These are phyloP conservation scores for Carcharodon carcharias DNA, from an alignment of 2,797 vertebrate species.

Conservation along the genomic window DNA sequence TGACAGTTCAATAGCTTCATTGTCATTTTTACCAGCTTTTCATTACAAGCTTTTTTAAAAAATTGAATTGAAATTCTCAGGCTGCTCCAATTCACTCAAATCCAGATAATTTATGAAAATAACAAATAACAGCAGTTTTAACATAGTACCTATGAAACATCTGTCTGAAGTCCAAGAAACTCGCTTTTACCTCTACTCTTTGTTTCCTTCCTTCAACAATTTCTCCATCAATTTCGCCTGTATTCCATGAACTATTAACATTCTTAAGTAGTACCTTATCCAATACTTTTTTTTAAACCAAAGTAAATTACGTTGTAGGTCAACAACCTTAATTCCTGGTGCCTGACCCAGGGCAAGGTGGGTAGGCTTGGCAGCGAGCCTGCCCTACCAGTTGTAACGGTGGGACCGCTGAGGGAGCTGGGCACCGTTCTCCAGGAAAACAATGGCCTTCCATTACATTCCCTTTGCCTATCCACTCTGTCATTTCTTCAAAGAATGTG, in stretches of 20 bases:
- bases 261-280: neutral
- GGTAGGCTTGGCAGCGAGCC: too few species aligned
- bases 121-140: neutral
- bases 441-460: neutral
- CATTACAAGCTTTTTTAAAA: neutral
- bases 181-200: neutral
- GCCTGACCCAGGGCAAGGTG: too few species aligned
- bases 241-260: neutral
- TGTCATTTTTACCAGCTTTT: neutral
- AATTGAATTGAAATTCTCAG: neutral
- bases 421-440: too few species aligned
- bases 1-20: too few species aligned
- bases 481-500: neutral
- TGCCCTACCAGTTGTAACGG: too few species aligned
- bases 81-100: too few species aligned
- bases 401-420: too few species aligned
- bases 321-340: too few species aligned
- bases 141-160: neutral
- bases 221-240: neutral
- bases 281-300: neutral
- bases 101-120: neutral
- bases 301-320: neutral
- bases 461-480: neutral
- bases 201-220: neutral
- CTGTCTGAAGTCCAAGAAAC: neutral